These are phyloP conservation scores for Maccullochella peelii DNA, from an alignment of 2,113 vertebrate species.

Conservation along the genomic window DNA sequence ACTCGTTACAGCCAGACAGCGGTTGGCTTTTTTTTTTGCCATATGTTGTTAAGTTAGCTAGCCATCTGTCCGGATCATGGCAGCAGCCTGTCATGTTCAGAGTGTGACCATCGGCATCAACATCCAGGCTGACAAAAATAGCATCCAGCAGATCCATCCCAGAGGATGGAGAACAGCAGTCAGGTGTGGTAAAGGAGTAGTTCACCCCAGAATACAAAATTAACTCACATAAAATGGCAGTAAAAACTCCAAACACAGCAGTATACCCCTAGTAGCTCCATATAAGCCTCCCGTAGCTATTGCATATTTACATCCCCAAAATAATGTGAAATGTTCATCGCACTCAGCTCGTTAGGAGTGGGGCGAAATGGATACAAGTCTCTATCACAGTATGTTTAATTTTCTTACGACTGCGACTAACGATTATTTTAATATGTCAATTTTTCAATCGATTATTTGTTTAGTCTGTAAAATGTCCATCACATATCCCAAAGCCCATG, in stretches of 20 bases:
- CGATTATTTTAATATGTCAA: background rate
- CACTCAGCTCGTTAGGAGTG: background rate
- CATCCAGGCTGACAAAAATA: background rate
- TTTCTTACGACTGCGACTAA: background rate
- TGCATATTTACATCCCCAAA: background rate
- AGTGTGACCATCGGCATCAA: background rate
- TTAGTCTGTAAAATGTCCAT: too few species aligned
- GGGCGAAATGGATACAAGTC: background rate
- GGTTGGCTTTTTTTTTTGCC: background rate
- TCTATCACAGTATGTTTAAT: background rate
- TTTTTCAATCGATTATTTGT: background rate
- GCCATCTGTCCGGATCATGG: constrained; percentile 19
- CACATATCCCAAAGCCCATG: background rate
- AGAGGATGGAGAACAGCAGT: background rate
- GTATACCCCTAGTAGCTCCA: background rate
- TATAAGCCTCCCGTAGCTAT: background rate
- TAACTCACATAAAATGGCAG: background rate
- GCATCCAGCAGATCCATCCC: background rate
- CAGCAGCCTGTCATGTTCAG: background rate
- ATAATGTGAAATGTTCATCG: background rate
- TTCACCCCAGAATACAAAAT: background rate
- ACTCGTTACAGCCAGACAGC: background rate
- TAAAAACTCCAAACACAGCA: background rate
- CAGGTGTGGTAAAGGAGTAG: background rate
- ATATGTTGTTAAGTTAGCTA: constrained; percentile 15